Base-by-base conservation (phyloP, 1,140 invertebrate species). In the Coptotermes formosanus region DNA sequence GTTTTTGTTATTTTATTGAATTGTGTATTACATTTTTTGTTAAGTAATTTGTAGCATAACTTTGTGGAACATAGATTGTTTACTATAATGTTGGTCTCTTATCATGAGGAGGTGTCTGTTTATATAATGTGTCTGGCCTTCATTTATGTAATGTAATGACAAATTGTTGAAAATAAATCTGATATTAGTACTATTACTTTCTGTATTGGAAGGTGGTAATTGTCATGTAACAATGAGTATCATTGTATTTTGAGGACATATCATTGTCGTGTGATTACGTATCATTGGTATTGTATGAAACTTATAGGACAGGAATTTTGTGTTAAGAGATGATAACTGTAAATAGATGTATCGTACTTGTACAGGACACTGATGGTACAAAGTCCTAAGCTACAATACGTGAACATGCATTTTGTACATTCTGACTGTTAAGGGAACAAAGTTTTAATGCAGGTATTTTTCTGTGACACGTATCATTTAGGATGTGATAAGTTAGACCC, bases 211-310 rank as follows among this genome's bases (percentile, higher is more conserved):
- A 75, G 64, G 30, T 75, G 11, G 25, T 75, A 75, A 75, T 75
- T 75, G 64, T 75, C 64, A 75, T 75, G 64, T 52, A 84, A 52
- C 83, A 52, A 52, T 52, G 45, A 59, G 30, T 84, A 84, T 84
- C 83, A 84, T 84, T 84, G 45, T 84, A 84, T 84, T 84, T 59
- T 52, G 52, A 52, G 52, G 83, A 84, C 83, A 84, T 84, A 84
- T 84, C 83, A 84, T 84, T 84, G 83, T 84, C 52, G 83, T 84
- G 83, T 59, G 83, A 84, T 84, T 84, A 52, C 55, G 32, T 84
- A 84, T 84, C 83, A 52, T 84, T 84, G 83, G 83, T 84, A 84
- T 84, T 84, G 83, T 84, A 52, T 84, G 83, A 52, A 83, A 84
- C 45, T 30, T 84, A 84, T 84, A 84, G 83, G 45, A 25, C 64